Base-by-base conservation (phyloP, 2,797 vertebrate genomes). In the Ambastaia sidthimunki region DNA sequence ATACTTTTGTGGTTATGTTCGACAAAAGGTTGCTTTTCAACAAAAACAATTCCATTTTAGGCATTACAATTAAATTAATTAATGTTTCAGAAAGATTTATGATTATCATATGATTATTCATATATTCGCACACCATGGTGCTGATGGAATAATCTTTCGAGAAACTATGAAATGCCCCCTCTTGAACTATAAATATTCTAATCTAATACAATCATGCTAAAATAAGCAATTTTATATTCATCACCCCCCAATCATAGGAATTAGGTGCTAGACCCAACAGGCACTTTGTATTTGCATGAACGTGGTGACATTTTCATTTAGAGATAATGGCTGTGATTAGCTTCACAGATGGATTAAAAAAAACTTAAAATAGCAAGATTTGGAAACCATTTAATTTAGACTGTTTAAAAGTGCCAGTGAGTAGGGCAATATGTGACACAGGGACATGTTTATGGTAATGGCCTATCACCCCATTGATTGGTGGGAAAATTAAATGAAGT, bases 211-310 rank as follows among this genome's bases (percentile, higher is more conserved):
- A 77, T 70, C 23, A 69, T 50, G 2, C n/a, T 25, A 60, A 77
- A 52, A 13, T 60, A 12, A 69, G n/a, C 66, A 50, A 1, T 71
- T 78, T 60, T 60, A 47, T 31, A 70, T 70, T 78, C 55, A 78
- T 52, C 41, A 62, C 25, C 67, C 62, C 12, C 9, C 60, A 76
- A 47, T 57, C 52, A 68, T 19, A 67, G 2, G 15, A 71, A 78
- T 62, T 68, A 57, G 50, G 6, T 15, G 5, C 37, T 65, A 63
- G 68, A 65, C 44, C 57, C 57, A 71, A 65, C 76, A 50, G 54
- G 37, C 52, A 59, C 37, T 31, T 71, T 50, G n/a, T 70, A 60
- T 78, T 78, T 76, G 63, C 34, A 68, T 44, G 34, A 47, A 57
- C 52, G 19, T 55, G 34, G 11, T 59, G 37, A 76, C 23, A 68